Percentiles rank a stretch among this genome's conserved stretches.
Conservation (phyloP, 2,888 invertebrate species). For the Papilio protenor region DNA sequence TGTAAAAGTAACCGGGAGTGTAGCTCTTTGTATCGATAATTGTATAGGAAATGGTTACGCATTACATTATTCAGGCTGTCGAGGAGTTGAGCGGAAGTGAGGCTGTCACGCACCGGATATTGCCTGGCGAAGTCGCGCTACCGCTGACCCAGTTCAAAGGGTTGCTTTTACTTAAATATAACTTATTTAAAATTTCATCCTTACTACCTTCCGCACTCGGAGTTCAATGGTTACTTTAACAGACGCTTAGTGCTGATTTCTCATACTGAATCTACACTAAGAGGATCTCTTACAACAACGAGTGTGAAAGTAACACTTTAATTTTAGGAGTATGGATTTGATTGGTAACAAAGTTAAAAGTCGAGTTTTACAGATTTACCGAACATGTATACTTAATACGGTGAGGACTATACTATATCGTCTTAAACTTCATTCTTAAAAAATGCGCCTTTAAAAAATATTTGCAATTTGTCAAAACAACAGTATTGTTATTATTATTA, state of each 20-base stretch:
- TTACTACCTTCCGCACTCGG: too few species aligned
- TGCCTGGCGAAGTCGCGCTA: constrained; percentile 6
- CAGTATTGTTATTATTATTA: constrained; percentile 1
- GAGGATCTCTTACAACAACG: too few species aligned
- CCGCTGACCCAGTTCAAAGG: constrained; percentile 25
- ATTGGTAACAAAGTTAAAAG: neutral
- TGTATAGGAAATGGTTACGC: constrained; percentile 23
- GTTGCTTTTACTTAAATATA: constrained; percentile 11
- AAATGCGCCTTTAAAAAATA: neutral
- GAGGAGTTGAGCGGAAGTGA: constrained; percentile 19
- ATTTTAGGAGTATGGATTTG: neutral
- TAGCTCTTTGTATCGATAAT: constrained; percentile 28
- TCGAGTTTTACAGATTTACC: neutral
- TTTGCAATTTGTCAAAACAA: neutral
- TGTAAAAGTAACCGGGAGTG: neutral
- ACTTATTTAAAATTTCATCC: neutral
- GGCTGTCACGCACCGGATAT: constrained; percentile 31
- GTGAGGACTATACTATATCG: too few species aligned
- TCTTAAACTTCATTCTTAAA: neutral
- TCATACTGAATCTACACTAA: too few species aligned
- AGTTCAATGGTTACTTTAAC: neutral
- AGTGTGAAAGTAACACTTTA: too few species aligned
- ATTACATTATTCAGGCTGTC: constrained; percentile 23
- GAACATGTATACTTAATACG: too few species aligned
- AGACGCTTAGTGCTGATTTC: too few species aligned